Conservation (phyloP, 2,113 vertebrate species). For the Microcebus lehilahytsara region DNA sequence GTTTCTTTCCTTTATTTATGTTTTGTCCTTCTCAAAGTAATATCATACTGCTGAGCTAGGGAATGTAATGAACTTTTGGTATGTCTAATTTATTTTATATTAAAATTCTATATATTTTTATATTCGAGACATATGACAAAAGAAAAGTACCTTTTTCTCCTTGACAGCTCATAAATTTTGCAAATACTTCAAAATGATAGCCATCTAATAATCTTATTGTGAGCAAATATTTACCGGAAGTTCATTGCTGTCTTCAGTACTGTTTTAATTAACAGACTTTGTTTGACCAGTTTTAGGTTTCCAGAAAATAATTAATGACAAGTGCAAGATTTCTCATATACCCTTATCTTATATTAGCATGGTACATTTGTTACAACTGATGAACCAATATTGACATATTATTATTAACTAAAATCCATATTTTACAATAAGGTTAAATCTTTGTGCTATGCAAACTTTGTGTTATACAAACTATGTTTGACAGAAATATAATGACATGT, state of each 20-base stretch:
- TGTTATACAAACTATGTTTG: neutral
- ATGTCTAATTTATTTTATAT: neutral
- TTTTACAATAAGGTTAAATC: neutral
- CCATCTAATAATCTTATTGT: neutral
- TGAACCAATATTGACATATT: neutral
- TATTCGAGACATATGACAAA: neutral
- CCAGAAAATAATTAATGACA: neutral
- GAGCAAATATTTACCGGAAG: neutral
- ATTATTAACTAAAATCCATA: neutral
- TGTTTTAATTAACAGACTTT: neutral
- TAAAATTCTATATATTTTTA: neutral
- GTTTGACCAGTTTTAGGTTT: too few species aligned
- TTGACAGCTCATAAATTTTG: neutral
- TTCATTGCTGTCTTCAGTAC: neutral
- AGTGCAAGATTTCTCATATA: neutral
- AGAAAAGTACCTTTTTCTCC: neutral
- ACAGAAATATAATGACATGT: neutral
- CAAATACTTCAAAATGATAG: neutral
- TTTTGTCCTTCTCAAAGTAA: neutral
- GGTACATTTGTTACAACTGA: neutral
- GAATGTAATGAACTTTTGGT: neutral
- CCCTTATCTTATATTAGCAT: neutral
- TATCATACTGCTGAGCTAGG: neutral
- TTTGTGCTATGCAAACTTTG: neutral
- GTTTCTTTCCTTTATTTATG: neutral